Evolutionary conservation across 2,888 invertebrate genomes (phyloP).

Genomic region (Agrenia bidenticulata): DNA sequence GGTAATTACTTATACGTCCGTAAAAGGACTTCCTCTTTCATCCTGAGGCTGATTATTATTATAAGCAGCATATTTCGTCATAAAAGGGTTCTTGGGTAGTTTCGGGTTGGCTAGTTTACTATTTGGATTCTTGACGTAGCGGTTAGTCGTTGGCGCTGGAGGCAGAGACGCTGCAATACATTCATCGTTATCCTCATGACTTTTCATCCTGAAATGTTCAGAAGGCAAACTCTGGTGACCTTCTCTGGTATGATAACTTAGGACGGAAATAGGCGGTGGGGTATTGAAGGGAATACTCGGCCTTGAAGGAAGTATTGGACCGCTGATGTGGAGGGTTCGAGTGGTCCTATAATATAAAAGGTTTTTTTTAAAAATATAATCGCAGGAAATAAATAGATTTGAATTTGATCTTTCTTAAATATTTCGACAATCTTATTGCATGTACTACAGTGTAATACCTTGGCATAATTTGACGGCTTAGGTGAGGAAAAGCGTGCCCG

Average conservation of each 20-base stretch:
- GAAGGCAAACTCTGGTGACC: slow-evolving; percentile 20
- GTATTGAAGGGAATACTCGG: slow-evolving; percentile 28
- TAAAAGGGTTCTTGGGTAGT: slow-evolving; percentile 34
- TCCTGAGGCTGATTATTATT: neutral
- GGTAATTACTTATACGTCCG: slow-evolving; percentile 4
- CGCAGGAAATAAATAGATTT: too few species aligned
- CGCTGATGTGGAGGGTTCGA: slow-evolving; percentile 43
- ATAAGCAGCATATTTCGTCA: slow-evolving; percentile 32
- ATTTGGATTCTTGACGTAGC: slow-evolving; percentile 29
- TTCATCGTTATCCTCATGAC: slow-evolving; percentile 11
- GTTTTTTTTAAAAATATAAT: too few species aligned
- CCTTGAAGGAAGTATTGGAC: slow-evolving; percentile 40
- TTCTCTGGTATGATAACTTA: slow-evolving; percentile 10
- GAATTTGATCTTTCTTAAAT: too few species aligned
- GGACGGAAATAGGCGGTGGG: slow-evolving; percentile 17
- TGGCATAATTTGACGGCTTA: too few species aligned
- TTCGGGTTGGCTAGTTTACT: slow-evolving; percentile 35
- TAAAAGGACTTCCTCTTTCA: slow-evolving; percentile 8
- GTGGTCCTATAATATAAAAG: slow-evolving; percentile 37
- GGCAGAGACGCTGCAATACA: slow-evolving; percentile 5
- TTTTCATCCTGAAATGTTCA: neutral
- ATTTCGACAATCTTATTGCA: too few species aligned
- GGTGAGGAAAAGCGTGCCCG: neutral
- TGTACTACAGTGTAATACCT: too few species aligned
- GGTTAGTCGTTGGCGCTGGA: neutral